phyloP scores from a whole-genome alignment of 2,888 invertebrate genomes.

The Acronicta leporina region DNA sequence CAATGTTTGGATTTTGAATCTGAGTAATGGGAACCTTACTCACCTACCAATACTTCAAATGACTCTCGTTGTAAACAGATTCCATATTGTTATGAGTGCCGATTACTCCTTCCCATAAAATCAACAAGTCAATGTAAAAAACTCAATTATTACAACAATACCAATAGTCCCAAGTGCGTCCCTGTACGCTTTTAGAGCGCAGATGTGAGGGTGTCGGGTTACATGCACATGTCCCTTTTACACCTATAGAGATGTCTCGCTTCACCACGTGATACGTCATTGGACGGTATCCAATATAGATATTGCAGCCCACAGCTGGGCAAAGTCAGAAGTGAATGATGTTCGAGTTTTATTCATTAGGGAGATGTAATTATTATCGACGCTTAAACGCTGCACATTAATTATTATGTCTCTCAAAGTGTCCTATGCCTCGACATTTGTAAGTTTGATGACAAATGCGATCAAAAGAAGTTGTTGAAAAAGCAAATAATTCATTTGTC shows the following conservation, averaged over 20 bases:
- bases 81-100: no score
- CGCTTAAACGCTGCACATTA: no score
- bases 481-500: no score
- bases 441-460: no score
- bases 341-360: constrained; percentile 29
- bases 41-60: no score
- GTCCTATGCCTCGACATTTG: no score
- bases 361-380: background rate
- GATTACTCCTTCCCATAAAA: background rate
- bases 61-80: no score
- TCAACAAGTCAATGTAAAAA: constrained; percentile 46
- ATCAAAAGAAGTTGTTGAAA: no score
- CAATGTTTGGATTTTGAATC: no score
- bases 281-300: constrained; percentile 64
- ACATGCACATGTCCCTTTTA: constrained; percentile 67
- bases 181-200: constrained; percentile 82
- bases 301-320: constrained; percentile 55
- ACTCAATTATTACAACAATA: constrained; percentile 61
- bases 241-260: constrained; percentile 58
- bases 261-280: constrained; percentile 59
- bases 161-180: constrained; percentile 64
- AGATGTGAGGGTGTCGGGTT: constrained; percentile 84
- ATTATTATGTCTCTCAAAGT: no score
- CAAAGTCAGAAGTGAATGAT: constrained; percentile 26
- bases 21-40: no score